Base-by-base conservation (phyloP, 2,888 invertebrate genomes). In the Drosophila dives region DNA sequence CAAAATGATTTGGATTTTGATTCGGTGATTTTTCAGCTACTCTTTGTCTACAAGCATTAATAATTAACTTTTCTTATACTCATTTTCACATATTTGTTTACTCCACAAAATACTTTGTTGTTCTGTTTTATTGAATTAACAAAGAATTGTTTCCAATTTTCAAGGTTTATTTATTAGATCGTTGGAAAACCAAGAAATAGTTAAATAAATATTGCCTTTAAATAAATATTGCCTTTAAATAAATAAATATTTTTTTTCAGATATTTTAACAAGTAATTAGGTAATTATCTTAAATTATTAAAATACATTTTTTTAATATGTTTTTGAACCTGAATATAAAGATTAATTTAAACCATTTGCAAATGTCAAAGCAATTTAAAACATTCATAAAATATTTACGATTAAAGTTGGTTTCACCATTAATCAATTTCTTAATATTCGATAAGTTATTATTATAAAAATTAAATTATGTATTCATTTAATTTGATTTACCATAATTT, bases 1-100 rank as follows among this genome's bases (percentile, higher is more conserved):
- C 23, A 10, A 61, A 60, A 29, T 32, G 53, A 34, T 49, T 72
- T 26, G 5, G 15, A 3, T 32, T 32, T 38, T 34, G 10, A 63
- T 15, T n/a, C 40, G 34, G 11, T 3, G 0, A 29, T 23, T 48
- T 75, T 26, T 2, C 32, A 12, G 32, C 17, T 23, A 7, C 55
- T 23, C 45, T 23, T 45, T 45, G 45, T 8, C 2, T 23, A n/a
- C 26, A 20, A n/a, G 8, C 59, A 48, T 50, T 15, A 60, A 36
- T 36, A 12, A 60, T 45, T 23, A 23, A 45, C 1, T 11, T 15
- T 15, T 23, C 4, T 23, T 33, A 8, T 45, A 40, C 5, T 20
- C 15, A 45, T 20, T 45, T 45, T 12, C 0, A 45, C 7, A 20
- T 3, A 12, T 20, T 45, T 12, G 20, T 45, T 12, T 20, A 3